phyloP scores from a whole-genome alignment of 2,888 invertebrate species.

The Amblyteles armatorius region DNA sequence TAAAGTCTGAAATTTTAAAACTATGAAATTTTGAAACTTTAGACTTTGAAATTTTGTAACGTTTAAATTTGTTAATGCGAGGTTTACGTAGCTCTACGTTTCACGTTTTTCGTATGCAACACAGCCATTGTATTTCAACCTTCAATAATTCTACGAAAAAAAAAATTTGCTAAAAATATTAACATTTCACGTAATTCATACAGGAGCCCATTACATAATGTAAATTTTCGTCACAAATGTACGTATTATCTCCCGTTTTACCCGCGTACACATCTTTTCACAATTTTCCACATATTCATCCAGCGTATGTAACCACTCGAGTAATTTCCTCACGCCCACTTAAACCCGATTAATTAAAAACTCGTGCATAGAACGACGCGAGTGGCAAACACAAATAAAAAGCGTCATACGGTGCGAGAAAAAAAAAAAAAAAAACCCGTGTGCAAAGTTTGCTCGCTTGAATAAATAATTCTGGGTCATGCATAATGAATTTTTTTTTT shows the following conservation, averaged over 20 bases:
- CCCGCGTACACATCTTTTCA: not conserved
- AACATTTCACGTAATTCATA: not conserved
- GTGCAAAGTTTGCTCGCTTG: conserved; percentile 36
- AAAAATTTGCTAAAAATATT: not conserved
- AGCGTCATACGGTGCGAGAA: conserved; percentile 15
- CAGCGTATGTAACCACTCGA: conserved; percentile 30
- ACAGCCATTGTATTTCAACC: not conserved
- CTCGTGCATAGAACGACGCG: conserved; percentile 30
- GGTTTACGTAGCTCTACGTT: too few relatives aligned
- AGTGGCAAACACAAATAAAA: conserved; percentile 15
- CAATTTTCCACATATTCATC: not conserved
- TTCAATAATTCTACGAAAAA: not conserved
- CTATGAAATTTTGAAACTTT: too few relatives aligned
- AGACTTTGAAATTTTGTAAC: too few relatives aligned
- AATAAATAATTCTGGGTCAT: conserved; percentile 65
- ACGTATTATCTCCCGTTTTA: not conserved
- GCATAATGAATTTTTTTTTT: conserved; percentile 50
- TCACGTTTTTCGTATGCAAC: not conserved
- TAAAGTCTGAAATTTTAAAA: too few relatives aligned
- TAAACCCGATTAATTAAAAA: conserved; percentile 65
- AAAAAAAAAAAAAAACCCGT: conserved; percentile 10
- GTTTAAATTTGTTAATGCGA: too few relatives aligned
- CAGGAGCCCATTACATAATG: not conserved
- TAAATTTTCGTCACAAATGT: not conserved
- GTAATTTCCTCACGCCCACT: conserved; percentile 56